Percentiles rank a stretch among this genome's conserved stretches.
phyloP scores from a whole-genome alignment of 2,888 invertebrate species.

The Yponomeuta malinellus region DNA sequence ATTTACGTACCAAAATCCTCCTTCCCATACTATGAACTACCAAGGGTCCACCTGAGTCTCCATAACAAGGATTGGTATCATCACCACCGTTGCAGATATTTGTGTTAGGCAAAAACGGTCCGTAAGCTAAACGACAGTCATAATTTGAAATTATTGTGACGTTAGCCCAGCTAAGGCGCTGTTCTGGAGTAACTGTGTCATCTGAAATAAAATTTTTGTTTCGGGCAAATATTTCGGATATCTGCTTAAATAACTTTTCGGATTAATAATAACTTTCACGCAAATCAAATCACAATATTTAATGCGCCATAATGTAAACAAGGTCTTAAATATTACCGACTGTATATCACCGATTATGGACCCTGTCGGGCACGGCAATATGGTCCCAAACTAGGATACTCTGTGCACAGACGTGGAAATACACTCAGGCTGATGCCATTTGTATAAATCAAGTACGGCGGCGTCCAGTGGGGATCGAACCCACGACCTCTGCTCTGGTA shows the following conservation, averaged over 20 bases:
- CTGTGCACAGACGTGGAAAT: too few relatives aligned
- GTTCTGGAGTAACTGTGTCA: neutral
- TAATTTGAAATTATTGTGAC: neutral
- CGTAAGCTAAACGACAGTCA: slow-evolving; percentile 2
- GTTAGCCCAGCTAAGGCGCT: slow-evolving; percentile 1
- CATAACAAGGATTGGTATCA: slow-evolving; percentile 8
- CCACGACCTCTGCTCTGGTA: too few relatives aligned
- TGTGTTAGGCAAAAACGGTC: neutral
- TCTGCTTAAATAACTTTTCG: neutral
- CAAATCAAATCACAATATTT: too few relatives aligned
- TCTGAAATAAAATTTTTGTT: neutral
- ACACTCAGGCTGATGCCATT: too few relatives aligned
- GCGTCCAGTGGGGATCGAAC: too few relatives aligned
- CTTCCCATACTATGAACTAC: neutral
- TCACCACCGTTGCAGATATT: slow-evolving; percentile 2
- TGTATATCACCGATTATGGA: too few relatives aligned
- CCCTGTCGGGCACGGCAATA: too few relatives aligned
- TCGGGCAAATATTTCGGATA: too few relatives aligned
- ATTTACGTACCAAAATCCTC: neutral
- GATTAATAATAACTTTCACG: neutral
- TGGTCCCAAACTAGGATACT: too few relatives aligned
- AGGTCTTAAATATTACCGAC: too few relatives aligned
- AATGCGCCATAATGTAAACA: too few relatives aligned
- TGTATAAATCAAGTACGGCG: too few relatives aligned
- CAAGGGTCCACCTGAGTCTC: slow-evolving; percentile 10